Base-by-base conservation (phyloP, 1,140 invertebrate species). In the Lanistes nyassanus region DNA sequence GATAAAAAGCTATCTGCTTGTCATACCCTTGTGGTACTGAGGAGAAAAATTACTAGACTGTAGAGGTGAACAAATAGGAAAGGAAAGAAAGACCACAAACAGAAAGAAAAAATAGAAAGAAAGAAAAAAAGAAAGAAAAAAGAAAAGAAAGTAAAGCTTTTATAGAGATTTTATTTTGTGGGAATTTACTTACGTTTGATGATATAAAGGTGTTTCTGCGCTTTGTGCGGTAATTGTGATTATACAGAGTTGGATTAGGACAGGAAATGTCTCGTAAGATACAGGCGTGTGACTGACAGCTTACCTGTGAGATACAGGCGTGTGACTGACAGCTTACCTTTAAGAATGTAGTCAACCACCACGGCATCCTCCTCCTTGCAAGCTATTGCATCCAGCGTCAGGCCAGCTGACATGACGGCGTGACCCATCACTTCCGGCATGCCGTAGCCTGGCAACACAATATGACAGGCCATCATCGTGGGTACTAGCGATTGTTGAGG, bases 361-460 rank as follows among this genome's bases (percentile, higher is more conserved):
- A 87, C 86, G 0, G 86, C 84, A 67, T 87, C 86, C 80, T 87
- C 86, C 76, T 87, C 84, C 67, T 82, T 81, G 75, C 84, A 85
- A n/a, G 84, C 84, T n/a, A 87, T 87, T 36, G 83, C 86, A 75
- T 87, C 86, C 70, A 87, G 75, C 13, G 86, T 87, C 73, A 87
- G 75, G 4, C 79, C 79, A 51, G 84, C 81, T 42, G 85, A 83
- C 80, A 85, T 82, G 66, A 80, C 76, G 58, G 64, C 76, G 34
- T 77, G 69, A 66, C 78, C 76, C 79, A 85, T 81, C 65, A 82
- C 80, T 78, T 87, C 83, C 68, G 85, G 85, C 84, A 85, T 87
- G 67, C 62, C 78, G 79, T 65, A 70, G 69, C 74, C 55, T 80
- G 56, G 68, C 66, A 58, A 66, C 68, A n/a, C 64, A 71, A 65